Evolutionary conservation across 2,888 invertebrate genomes (phyloP), one percentile per base, ranked within the genome.

Genomic region (Ectobius pallidus): DNA sequence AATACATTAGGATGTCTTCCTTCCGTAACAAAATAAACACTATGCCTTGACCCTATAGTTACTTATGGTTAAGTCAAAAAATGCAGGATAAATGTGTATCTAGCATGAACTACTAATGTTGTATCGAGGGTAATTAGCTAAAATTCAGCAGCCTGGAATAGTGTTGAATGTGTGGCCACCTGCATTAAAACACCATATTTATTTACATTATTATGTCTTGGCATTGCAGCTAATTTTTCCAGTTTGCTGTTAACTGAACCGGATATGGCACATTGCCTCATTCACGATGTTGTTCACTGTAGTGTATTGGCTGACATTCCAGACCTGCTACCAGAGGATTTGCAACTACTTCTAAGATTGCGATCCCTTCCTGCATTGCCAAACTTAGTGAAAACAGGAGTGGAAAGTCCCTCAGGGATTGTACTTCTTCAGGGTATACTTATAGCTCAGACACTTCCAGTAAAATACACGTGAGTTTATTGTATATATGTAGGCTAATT

Each of bases 391-490:
- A 52, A 20, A 18, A 32, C 18, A 25, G 27, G 52, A 22, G 22
- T 34, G n/a, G 46, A 32, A 14, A 20, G 32, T 20, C 32, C 42
- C 9, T 34, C 49, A 4, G 63, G 71, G 16, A 34, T 71, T 20
- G 62, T 32, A 11, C 46, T 63, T 3, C 32, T 71, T 30, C 30
- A 71, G 39, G 71, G 71, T 14, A 49, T 63, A 18, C 63, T 71
- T 14, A 39, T 63, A 9, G 52, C 71, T 16, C 20, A 34, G 20
- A 71, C 71, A 18, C 16, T 32, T 18, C 9, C 71, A 22, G 39
- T n/a, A 25, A 71, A 65, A 34, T 71, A 65, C 49, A 65, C n/a
- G 71, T 71, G 22, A 71, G 65, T 49, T 34, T n/a, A n/a, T n/a
- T n/a, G n/a, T n/a, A n/a, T n/a, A n/a, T 16, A 4, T 58, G 27